Percentiles rank a stretch among this genome's conserved stretches.
Evolutionary conservation across 2,888 invertebrate species (phyloP).

Genomic region (Myopa tessellatipennis): DNA sequence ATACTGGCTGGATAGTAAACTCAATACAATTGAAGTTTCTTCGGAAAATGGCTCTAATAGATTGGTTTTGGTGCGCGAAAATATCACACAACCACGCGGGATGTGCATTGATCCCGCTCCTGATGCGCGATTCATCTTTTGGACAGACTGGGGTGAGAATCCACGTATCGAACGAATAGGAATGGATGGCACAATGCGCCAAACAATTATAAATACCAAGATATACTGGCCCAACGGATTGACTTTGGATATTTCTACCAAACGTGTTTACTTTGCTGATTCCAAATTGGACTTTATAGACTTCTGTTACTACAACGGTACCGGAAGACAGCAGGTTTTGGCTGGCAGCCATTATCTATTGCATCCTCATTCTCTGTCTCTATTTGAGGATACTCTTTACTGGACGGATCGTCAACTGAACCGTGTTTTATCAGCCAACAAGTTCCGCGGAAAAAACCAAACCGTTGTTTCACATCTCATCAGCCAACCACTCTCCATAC

Average conservation of each 20-base stretch:
- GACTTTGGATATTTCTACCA: conserved; percentile 93
- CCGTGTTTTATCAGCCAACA: conserved; percentile 89
- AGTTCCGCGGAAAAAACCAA: conserved; percentile 91
- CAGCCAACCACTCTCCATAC: conserved; percentile 94
- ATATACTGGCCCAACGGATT: conserved; percentile 99
- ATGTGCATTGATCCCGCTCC: conserved; percentile 96
- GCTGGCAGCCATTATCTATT: conserved; percentile 91
- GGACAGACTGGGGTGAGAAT: conserved; percentile 99
- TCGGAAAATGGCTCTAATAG: conserved; percentile 85
- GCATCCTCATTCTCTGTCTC: conserved; percentile 93
- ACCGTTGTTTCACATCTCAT: conserved; percentile 94
- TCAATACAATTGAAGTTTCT: conserved; percentile 94
- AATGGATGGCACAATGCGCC: conserved; percentile 92
- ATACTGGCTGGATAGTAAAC: conserved; percentile 96
- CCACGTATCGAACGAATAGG: conserved; percentile 95
- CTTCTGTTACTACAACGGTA: conserved; percentile 96
- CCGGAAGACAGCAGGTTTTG: conserved; percentile 87
- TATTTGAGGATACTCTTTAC: conserved; percentile 96
- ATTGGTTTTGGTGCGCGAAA: conserved; percentile 88
- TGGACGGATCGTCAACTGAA: conserved; percentile 97
- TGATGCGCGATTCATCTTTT: conserved; percentile 89
- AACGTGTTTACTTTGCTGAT: conserved; percentile 96
- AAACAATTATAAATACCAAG: conserved; percentile 89
- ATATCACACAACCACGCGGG: conserved; percentile 95
- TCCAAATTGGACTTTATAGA: conserved; percentile 98